phyloP scores from a whole-genome alignment of 2,888 invertebrate genomes.

The Micoletzkya japonica region DNA sequence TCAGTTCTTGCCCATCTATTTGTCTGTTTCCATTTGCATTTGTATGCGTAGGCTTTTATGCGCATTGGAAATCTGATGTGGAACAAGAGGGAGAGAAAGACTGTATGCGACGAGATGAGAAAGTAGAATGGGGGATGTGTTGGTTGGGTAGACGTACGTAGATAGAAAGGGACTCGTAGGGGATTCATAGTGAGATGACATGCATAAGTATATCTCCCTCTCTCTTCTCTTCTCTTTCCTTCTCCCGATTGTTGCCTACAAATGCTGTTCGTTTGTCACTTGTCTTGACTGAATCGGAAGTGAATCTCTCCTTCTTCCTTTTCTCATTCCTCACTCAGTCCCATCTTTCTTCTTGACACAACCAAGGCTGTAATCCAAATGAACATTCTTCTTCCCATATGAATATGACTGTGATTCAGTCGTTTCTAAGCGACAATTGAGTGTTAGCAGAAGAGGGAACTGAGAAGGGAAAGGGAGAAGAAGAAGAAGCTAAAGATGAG shows the following conservation, averaged over 20 bases:
- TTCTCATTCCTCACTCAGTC: background rate
- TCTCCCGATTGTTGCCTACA: background rate
- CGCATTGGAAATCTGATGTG: no score
- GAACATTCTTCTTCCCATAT: background rate
- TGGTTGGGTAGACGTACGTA: no score
- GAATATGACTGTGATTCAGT: background rate
- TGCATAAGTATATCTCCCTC: background rate
- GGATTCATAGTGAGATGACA: background rate
- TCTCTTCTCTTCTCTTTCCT: background rate
- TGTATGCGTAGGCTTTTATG: no score
- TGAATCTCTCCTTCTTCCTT: background rate
- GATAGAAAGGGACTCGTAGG: no score
- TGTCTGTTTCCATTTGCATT: no score
- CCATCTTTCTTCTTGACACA: background rate
- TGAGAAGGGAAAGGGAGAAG: conserved; percentile 6
- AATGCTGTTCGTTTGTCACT: no score
- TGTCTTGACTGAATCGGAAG: no score
- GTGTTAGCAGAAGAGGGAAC: background rate
- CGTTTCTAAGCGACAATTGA: background rate
- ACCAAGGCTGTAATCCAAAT: background rate
- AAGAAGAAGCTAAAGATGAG: background rate
- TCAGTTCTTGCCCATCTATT: no score
- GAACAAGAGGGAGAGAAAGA: no score
- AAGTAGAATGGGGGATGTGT: no score
- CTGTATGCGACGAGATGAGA: no score